Evolutionary conservation across 2,888 invertebrate genomes (phyloP), one percentile per base, ranked within the genome.

Genomic region (Plagodis dolabraria): DNA sequence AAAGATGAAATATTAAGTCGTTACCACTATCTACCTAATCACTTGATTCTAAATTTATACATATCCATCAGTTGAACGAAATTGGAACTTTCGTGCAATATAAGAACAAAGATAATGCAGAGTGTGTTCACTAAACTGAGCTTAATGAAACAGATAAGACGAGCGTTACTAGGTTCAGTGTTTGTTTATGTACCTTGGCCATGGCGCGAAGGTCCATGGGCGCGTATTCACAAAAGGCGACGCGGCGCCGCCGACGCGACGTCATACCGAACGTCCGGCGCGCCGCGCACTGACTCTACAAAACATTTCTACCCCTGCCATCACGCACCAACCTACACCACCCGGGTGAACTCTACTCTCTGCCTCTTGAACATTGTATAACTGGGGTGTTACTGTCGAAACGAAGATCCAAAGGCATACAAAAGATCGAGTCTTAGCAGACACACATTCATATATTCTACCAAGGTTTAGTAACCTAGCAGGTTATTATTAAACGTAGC

Each of bases 121-220:
- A 22, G 4, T 22, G 22, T 4, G 22, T 22, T 22, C 33, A 45
- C 22, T 9, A 45, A 45, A 45, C 9, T 8, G 8, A 45, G n/a
- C 43, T 0, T 12, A 12, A 12, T 44, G n/a, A 5, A 6, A 44
- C 12, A 45, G 33, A 22, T 5, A 33, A 43, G 22, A 4, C 33
- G 8, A 33, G 9, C 4, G 45, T 33, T 9, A 45, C 45, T 45
- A 33, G 33, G 45, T 12, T 43, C 34, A 11, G 33, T 0, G 38
- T 22, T 44, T 64, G 44, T 46, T 48, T 49, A 52, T 49, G 68
- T 89, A 92, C 92, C 91, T 89, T 92, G 60, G 90, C 90, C 90
- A 92, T 92, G 68, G 90, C 89, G 58, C 87, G 87, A 61, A 90
- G 79, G 76, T 92, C 92, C 89, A 92, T 86, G 42, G 87, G 90